Evolutionary conservation across 2,888 invertebrate genomes (phyloP).

Genomic region (Allygus modestus): DNA sequence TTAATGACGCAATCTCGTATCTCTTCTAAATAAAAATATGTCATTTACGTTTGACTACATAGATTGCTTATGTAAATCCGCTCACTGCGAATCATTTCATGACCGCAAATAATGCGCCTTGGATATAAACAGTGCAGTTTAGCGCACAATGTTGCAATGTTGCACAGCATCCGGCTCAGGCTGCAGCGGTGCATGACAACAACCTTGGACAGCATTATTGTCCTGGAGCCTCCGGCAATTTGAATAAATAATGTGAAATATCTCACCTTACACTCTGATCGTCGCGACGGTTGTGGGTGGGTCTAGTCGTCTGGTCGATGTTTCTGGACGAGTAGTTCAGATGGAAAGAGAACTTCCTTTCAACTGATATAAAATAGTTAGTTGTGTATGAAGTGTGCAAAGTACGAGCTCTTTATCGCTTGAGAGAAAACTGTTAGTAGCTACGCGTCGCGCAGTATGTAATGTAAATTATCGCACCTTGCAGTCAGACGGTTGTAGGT

Average conservation of each 20-base stretch:
- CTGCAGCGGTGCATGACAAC: neutral
- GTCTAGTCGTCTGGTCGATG: too few relatives aligned
- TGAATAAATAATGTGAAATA: constrained; percentile 3
- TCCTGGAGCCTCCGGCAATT: neutral
- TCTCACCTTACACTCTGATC: neutral
- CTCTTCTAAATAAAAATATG: neutral
- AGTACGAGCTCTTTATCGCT: too few relatives aligned
- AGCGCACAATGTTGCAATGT: neutral
- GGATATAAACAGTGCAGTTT: constrained; percentile 1
- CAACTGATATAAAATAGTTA: too few relatives aligned
- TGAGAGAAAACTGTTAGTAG: too few relatives aligned
- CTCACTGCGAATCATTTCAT: neutral
- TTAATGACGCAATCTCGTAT: neutral
- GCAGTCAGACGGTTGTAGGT: neutral
- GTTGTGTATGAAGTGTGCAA: too few relatives aligned
- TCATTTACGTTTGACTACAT: neutral
- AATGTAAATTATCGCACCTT: too few relatives aligned
- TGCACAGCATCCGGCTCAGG: neutral
- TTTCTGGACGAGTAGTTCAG: too few relatives aligned
- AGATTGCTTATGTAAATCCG: neutral
- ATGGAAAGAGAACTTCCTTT: too few relatives aligned
- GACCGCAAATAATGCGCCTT: neutral
- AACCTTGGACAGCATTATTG: neutral
- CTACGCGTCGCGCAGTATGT: too few relatives aligned
- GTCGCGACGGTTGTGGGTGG: neutral